Percentiles rank a stretch among this genome's conserved stretches.
phyloP scores from a whole-genome alignment of 2,113 vertebrate species.

The Calonectris borealis region DNA sequence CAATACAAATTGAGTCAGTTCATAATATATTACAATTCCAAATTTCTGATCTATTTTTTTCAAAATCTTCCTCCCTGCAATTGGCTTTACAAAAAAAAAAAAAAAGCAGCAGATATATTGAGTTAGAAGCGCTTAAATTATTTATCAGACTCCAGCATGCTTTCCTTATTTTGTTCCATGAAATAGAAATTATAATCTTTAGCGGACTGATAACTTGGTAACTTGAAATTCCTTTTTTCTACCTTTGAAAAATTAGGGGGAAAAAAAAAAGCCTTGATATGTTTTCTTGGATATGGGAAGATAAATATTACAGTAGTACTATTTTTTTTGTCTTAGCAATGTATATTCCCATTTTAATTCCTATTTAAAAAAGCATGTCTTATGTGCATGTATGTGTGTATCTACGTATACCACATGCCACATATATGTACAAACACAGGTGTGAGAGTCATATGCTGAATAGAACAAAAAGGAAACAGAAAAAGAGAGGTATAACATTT shows the following conservation, averaged over 20 bases:
- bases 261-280: background rate
- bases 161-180: background rate
- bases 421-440: background rate
- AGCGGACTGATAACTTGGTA: background rate
- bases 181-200: background rate
- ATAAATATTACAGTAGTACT: background rate
- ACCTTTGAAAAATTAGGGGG: background rate
- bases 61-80: background rate
- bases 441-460: background rate
- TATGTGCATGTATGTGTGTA: no score
- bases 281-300: background rate
- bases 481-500: background rate
- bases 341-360: background rate
- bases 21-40: background rate
- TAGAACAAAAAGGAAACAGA: background rate
- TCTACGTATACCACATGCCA: background rate
- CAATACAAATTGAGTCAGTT: constrained; percentile 15
- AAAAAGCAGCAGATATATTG: background rate
- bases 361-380: background rate
- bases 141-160: background rate
- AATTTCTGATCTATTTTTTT: background rate
- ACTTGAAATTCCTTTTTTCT: background rate
- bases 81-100: background rate
- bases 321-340: background rate
- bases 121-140: background rate